Evolutionary conservation across 2,797 vertebrate species (phyloP).

Genomic region (Phrynocephalus vlangalii): DNA sequence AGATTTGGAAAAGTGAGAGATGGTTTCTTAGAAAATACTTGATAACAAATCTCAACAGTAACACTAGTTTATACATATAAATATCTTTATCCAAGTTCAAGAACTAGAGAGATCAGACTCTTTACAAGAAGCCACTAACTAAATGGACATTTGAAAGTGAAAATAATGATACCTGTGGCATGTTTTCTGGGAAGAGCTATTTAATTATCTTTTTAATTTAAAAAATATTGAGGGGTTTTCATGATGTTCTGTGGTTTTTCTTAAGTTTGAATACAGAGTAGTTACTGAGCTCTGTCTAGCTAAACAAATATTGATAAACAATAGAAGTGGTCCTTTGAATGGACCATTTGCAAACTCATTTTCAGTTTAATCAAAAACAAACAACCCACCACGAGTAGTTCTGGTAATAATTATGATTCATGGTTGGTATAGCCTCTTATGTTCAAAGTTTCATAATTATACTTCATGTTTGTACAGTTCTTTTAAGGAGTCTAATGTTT

Average conservation of each 20-base stretch:
- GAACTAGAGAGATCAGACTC: slow-evolving; percentile 15
- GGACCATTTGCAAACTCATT: slow-evolving; percentile 37
- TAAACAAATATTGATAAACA: slow-evolving; percentile 32
- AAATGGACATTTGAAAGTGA: slow-evolving; percentile 23
- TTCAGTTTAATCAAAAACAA: slow-evolving; percentile 20
- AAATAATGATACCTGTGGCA: slow-evolving; percentile 16
- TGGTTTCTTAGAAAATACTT: neutral
- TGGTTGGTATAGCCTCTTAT: slow-evolving; percentile 49
- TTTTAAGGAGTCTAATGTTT: slow-evolving; percentile 53
- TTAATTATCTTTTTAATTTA: slow-evolving; percentile 37
- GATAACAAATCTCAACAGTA: slow-evolving; percentile 14
- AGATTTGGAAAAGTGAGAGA: neutral
- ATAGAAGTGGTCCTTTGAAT: slow-evolving; percentile 16
- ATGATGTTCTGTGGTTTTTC: slow-evolving; percentile 22
- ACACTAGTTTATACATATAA: slow-evolving; percentile 42
- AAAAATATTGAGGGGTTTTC: slow-evolving; percentile 9
- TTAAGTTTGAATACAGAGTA: neutral
- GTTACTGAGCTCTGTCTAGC: slow-evolving; percentile 35
- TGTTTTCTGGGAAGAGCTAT: slow-evolving; percentile 40
- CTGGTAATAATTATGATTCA: slow-evolving; percentile 35
- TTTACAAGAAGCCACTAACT: slow-evolving; percentile 20
- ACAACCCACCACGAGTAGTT: slow-evolving; percentile 28
- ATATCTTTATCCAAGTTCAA: slow-evolving; percentile 26
- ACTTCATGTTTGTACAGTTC: slow-evolving; percentile 54
- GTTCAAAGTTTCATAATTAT: slow-evolving; percentile 41